phyloP scores from a whole-genome alignment of 2,797 vertebrate species.

The Rhinoraja longicauda region DNA sequence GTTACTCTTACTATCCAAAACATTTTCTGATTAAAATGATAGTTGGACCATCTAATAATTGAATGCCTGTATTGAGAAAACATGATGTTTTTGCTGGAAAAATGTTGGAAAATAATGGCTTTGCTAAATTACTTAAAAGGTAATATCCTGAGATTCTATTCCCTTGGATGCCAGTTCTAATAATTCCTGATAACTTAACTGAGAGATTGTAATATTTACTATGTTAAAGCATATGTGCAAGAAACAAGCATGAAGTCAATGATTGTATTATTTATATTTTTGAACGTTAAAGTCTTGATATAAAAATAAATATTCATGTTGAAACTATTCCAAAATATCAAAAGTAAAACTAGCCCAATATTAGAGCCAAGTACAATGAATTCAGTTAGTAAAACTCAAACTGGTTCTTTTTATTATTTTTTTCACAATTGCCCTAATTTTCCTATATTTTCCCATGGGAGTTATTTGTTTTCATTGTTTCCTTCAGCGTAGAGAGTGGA shows the following conservation, averaged over 20 bases:
- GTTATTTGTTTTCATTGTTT: conserved; percentile 21
- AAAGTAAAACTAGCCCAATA: background rate
- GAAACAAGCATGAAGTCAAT: background rate
- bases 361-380: conserved; percentile 21
- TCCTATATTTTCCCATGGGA: conserved; percentile 13
- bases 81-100: background rate
- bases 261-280: conserved; percentile 12
- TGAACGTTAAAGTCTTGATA: background rate
- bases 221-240: background rate
- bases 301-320: background rate
- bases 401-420: background rate
- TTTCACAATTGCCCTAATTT: conserved; percentile 23
- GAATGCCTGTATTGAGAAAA: conserved; percentile 2
- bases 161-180: background rate
- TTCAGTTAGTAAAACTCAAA: conserved; percentile 24
- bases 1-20: background rate
- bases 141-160: background rate
- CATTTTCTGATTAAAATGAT: background rate
- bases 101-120: background rate
- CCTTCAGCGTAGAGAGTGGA: conserved; percentile 13
- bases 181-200: background rate
- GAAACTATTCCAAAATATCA: conserved; percentile 24
- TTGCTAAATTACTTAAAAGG: background rate
- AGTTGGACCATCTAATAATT: background rate
- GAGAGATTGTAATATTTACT: background rate